phyloP scores from a whole-genome alignment of 2,888 invertebrate genomes.

The Orchesella flavescens region DNA sequence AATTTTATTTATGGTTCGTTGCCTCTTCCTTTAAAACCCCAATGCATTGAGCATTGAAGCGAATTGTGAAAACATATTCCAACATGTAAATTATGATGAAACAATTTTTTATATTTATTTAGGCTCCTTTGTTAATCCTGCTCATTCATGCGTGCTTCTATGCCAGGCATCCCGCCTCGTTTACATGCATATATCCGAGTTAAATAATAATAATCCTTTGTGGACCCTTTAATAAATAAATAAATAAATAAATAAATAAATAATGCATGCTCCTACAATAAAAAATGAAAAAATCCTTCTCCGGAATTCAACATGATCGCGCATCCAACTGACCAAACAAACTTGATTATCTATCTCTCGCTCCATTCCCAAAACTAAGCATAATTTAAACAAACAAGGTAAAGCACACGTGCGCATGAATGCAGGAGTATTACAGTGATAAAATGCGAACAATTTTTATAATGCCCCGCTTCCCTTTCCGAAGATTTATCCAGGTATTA shows the following conservation, averaged over 20 bases:
- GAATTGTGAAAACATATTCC: slow-evolving; percentile 45
- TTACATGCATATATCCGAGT: slow-evolving; percentile 16
- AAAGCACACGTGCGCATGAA: slow-evolving; percentile 50
- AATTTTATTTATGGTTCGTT: neutral
- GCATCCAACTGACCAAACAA: slow-evolving; percentile 63
- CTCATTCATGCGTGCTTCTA: slow-evolving; percentile 18
- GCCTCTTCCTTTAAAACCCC: neutral
- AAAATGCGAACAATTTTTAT: slow-evolving; percentile 10
- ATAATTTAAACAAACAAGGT: slow-evolving; percentile 17
- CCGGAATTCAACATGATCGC: slow-evolving; percentile 47
- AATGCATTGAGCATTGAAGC: neutral
- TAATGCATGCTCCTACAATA: slow-evolving; percentile 27
- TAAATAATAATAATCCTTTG: slow-evolving; percentile 52
- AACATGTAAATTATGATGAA: neutral
- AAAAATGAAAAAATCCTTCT: slow-evolving; percentile 33
- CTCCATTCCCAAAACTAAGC: neutral
- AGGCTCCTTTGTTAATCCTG: slow-evolving; percentile 15
- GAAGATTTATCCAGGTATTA: slow-evolving; percentile 28
- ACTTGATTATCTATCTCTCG: slow-evolving; percentile 36
- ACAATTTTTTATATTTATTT: slow-evolving; percentile 43
- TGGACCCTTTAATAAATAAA: slow-evolving; percentile 1
- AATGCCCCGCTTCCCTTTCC: neutral
- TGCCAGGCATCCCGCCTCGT: slow-evolving; percentile 43
- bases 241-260: too few relatives aligned
- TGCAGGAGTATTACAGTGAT: slow-evolving; percentile 27